A percentile compares a stretch with the other conserved stretches of the same genome.
Conservation (phyloP, 2,888 invertebrate species). For the Autographa gamma region DNA sequence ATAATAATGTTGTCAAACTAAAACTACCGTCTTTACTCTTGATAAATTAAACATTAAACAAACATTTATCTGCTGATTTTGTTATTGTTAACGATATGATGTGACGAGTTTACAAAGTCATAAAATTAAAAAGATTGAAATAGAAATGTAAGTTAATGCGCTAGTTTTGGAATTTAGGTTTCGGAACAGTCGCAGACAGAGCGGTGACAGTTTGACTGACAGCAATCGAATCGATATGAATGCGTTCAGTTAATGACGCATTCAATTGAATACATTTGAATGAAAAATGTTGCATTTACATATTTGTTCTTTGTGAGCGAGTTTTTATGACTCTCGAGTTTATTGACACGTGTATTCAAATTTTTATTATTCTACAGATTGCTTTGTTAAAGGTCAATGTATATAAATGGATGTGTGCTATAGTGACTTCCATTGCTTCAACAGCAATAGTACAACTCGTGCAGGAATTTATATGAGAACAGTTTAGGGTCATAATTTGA, state of each 20-base stretch:
- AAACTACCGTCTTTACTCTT: not conserved
- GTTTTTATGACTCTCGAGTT: constrained; percentile 27
- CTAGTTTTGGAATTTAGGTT: constrained; percentile 7
- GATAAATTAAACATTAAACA: not conserved
- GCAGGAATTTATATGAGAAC: not conserved
- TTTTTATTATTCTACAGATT: not conserved
- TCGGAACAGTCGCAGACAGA: constrained; percentile 53
- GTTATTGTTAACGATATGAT: not conserved
- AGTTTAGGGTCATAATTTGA: not conserved
- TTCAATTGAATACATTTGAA: constrained; percentile 50
- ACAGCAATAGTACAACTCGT: too few relatives aligned
- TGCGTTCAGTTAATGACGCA: constrained; percentile 55
- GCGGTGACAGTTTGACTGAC: constrained; percentile 54
- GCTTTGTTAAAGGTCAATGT: not conserved
- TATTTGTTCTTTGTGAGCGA: constrained; percentile 26
- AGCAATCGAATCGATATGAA: constrained; percentile 55
- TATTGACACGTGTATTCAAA: constrained; percentile 22
- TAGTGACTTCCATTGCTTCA: not conserved
- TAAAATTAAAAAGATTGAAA: not conserved
- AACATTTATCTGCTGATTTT: not conserved
- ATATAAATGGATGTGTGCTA: not conserved
- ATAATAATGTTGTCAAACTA: not conserved
- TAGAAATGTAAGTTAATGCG: too few relatives aligned
- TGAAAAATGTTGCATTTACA: constrained; percentile 35
- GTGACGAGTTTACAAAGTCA: too few relatives aligned